Evolutionary conservation across 2,888 invertebrate genomes (phyloP).

Genomic region (Dryobota labecula): DNA sequence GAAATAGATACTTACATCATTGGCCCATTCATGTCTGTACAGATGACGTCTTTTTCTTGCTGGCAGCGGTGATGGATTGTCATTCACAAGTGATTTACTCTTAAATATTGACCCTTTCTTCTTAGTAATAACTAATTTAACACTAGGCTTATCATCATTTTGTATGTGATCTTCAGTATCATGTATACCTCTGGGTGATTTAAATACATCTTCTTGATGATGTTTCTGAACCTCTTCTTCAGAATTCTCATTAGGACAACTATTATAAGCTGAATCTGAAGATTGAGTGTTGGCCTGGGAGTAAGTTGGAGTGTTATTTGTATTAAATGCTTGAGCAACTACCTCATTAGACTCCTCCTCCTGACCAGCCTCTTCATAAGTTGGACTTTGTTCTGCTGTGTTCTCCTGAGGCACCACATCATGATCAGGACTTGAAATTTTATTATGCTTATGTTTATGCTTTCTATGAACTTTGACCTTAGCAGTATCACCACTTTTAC

Average conservation of each 20-base stretch:
- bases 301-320: slow-evolving; percentile 78
- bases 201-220: slow-evolving; percentile 86
- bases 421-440: slow-evolving; percentile 79
- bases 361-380: slow-evolving; percentile 67
- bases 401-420: slow-evolving; percentile 64
- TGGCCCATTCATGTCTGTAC: slow-evolving; percentile 97
- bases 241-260: slow-evolving; percentile 86
- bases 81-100: slow-evolving; percentile 93
- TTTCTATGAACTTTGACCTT: slow-evolving; percentile 81
- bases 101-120: slow-evolving; percentile 98
- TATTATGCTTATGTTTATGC: slow-evolving; percentile 79
- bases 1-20: slow-evolving; percentile 90
- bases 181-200: slow-evolving; percentile 81
- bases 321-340: slow-evolving; percentile 68
- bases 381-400: slow-evolving; percentile 58
- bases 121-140: slow-evolving; percentile 93
- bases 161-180: slow-evolving; percentile 80
- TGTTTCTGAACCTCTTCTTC: slow-evolving; percentile 83
- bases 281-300: slow-evolving; percentile 81
- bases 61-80: slow-evolving; percentile 90
- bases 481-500: slow-evolving; percentile 73
- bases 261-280: slow-evolving; percentile 86
- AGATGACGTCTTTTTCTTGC: slow-evolving; percentile 94
- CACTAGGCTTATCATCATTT: slow-evolving; percentile 89
- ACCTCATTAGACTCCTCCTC: slow-evolving; percentile 71